Evolutionary conservation across 2,888 invertebrate species (phyloP), one percentile per base, ranked within the genome.

Genomic region (Amphipyra tragopoginis): DNA sequence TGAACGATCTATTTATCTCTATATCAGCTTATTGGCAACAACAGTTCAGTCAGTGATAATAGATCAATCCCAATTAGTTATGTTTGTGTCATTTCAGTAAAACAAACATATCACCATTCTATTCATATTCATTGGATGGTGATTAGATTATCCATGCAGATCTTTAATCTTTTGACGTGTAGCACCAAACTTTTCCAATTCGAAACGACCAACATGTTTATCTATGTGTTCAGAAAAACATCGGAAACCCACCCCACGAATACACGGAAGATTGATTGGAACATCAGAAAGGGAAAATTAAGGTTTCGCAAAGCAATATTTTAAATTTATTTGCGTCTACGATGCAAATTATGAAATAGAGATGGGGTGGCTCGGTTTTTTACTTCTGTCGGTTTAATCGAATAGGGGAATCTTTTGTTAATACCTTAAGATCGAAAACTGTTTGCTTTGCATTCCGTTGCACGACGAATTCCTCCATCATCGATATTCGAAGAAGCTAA

Each of bases 301-400:
- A 90, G 90, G 90, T 82, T 92, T 89, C 89, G 61, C 82, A 62
- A 60, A 75, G 90, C 88, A 90, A 93, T 93, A 93, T 93, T 93
- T 92, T 89, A 93, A 93, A 93, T 92, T 93, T 93, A 93, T 93
- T 93, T 93, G 90, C 91, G 88, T 91, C 90, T 90, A 86, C 91
- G 86, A 93, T 93, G 93, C 93, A 93, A 93, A 93, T 93, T 93
- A 92, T 93, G 93, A 91, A 92, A 93, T 91, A 91, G 91, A 93
- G 92, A 88, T 86, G 85, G 90, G 90, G 90, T 80, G 87, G 73
- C 55, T 57, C 53, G 51, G 42, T 82, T 89, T 86, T 88, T 21
- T 86, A 86, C 88, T 90, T 88, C 83, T 84, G 84, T 86, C 84
- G 81, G 86, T 85, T 85, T 90, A 91, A 92, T 92, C 92, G 91